Conservation (phyloP, 2,888 invertebrate genomes). For the Leptothorax acervorum region DNA sequence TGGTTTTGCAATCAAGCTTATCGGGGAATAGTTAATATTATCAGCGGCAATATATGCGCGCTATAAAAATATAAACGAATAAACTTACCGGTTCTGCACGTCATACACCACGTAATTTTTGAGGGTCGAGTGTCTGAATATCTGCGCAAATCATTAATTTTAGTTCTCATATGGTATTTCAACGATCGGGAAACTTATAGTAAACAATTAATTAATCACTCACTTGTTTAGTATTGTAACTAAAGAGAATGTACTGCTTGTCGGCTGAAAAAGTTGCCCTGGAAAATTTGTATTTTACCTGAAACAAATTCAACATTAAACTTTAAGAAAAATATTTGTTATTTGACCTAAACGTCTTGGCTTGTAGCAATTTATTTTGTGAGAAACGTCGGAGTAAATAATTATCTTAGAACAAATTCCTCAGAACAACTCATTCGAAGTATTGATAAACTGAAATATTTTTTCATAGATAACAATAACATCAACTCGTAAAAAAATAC, state of each 20-base stretch:
- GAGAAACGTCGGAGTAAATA: neutral
- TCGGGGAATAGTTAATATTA: constrained; percentile 66
- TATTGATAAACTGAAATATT: neutral
- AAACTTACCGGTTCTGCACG: constrained; percentile 65
- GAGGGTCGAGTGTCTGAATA: constrained; percentile 89
- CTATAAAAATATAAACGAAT: constrained; percentile 19
- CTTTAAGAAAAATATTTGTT: neutral
- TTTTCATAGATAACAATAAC: neutral
- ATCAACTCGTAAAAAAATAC: neutral
- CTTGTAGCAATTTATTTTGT: neutral
- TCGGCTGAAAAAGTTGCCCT: constrained; percentile 51
- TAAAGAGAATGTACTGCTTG: constrained; percentile 48
- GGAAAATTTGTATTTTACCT: neutral
- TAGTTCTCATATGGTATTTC: neutral
- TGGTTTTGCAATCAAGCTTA: constrained; percentile 44
- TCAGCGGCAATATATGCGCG: constrained; percentile 4
- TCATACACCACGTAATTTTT: constrained; percentile 88
- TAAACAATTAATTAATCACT: constrained; percentile 48
- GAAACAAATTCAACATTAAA: constrained; percentile 25
- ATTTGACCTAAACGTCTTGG: neutral
- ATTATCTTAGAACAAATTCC: neutral
- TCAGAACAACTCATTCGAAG: neutral
- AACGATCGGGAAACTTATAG: neutral
- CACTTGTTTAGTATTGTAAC: constrained; percentile 53
- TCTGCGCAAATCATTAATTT: constrained; percentile 85